Conservation (phyloP, 2,113 vertebrate genomes). For the Oenanthe oenanthe region DNA sequence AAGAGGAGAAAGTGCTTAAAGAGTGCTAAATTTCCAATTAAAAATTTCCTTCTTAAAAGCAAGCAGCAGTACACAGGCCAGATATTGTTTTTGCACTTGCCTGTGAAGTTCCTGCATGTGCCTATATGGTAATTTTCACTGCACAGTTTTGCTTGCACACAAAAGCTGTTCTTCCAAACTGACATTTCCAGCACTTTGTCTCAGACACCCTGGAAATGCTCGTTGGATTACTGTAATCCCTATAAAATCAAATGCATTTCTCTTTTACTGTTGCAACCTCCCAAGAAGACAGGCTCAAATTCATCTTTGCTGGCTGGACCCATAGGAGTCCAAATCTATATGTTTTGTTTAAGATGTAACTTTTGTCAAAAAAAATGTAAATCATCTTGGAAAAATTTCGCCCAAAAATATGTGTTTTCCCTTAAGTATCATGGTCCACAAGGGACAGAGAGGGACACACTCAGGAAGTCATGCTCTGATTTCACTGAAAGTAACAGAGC, state of each 20-base stretch:
- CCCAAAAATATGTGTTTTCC: neutral
- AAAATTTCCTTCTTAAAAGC: neutral
- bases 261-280: neutral
- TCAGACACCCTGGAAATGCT: neutral
- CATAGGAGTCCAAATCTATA: neutral
- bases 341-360: neutral
- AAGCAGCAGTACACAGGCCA: neutral
- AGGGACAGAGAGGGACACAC: neutral
- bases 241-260: neutral
- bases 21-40: neutral
- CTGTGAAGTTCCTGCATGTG: neutral
- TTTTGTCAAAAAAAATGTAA: neutral
- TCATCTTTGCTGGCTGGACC: neutral
- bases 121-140: neutral
- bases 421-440: neutral
- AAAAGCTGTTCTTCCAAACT: neutral
- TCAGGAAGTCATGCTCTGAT: neutral
- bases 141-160: neutral
- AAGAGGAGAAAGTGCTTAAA: neutral
- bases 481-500: neutral
- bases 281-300: constrained; percentile 2
- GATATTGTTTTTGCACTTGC: neutral
- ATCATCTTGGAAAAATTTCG: neutral
- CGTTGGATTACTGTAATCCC: neutral
- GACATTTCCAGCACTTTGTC: neutral